Conservation (phyloP, 1,140 invertebrate species). For the Scaptomyza montana region DNA sequence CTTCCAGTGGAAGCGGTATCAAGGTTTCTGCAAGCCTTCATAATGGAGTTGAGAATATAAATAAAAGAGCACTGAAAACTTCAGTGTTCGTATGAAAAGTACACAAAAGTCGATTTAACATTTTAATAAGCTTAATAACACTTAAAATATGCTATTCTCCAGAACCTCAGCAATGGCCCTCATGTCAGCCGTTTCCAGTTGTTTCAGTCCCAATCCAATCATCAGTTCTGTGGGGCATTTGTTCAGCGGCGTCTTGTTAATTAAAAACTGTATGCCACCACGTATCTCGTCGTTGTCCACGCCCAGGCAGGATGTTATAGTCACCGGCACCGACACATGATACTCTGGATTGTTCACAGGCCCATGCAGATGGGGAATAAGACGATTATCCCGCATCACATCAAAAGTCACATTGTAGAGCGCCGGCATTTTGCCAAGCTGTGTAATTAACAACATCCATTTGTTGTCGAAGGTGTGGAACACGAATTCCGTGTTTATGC, state of each 20-base stretch:
- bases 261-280: conserved; percentile 73
- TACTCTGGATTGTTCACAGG: conserved; percentile 53
- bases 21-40: no score
- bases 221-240: conserved; percentile 65
- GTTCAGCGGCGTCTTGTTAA: conserved; percentile 65
- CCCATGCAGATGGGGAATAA: conserved; percentile 36
- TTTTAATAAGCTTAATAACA: no score
- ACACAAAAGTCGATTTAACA: no score
- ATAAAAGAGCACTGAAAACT: no score
- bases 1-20: no score
- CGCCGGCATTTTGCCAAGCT: conserved; percentile 69
- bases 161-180: conserved; percentile 60
- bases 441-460: conserved; percentile 73
- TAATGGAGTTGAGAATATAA: no score
- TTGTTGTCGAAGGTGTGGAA: conserved; percentile 73
- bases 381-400: conserved; percentile 41
- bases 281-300: conserved; percentile 62
- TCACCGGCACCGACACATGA: conserved; percentile 67
- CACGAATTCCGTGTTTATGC: conserved; percentile 66
- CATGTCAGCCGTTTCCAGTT: conserved; percentile 56
- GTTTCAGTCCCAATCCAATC: conserved; percentile 64
- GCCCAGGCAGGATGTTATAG: conserved; percentile 66
- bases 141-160: conserved; percentile 42
- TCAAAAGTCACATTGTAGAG: conserved; percentile 72
- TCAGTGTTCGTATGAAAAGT: no score